phyloP scores from a whole-genome alignment of 2,888 invertebrate species.

The Patella caerulea region DNA sequence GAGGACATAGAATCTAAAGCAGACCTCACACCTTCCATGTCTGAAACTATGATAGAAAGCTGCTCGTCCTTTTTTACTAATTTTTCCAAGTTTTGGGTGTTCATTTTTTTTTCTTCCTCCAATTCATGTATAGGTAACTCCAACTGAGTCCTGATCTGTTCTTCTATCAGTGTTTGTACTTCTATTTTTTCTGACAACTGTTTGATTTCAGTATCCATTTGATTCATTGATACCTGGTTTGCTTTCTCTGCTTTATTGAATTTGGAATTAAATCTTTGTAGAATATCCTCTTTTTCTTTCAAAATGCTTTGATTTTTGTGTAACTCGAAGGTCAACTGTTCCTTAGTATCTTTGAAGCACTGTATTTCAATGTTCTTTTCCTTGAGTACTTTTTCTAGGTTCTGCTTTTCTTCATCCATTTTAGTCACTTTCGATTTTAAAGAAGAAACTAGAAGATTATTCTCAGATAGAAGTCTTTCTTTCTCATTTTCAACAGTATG shows the following conservation, averaged over 20 bases:
- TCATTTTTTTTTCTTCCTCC: no score
- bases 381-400: constrained; percentile 27
- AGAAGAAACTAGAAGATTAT: neutral
- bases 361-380: constrained; percentile 26
- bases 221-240: neutral
- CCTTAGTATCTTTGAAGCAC: constrained; percentile 28
- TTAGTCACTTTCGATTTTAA: neutral
- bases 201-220: neutral
- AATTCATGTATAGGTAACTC: no score
- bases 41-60: no score
- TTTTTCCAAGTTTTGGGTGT: no score
- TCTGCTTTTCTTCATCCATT: constrained; percentile 14
- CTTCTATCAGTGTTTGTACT: neutral
- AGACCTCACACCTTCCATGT: no score
- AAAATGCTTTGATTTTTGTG: neutral
- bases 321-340: constrained; percentile 12
- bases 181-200: neutral
- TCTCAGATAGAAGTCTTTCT: constrained; percentile 12
- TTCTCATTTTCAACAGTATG: neutral
- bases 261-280: neutral
- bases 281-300: neutral
- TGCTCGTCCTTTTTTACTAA: no score
- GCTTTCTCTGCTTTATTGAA: neutral
- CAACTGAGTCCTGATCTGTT: no score
- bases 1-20: no score